Conservation (phyloP, 2,797 vertebrate genomes). For the Sphenopsis melanotis region DNA sequence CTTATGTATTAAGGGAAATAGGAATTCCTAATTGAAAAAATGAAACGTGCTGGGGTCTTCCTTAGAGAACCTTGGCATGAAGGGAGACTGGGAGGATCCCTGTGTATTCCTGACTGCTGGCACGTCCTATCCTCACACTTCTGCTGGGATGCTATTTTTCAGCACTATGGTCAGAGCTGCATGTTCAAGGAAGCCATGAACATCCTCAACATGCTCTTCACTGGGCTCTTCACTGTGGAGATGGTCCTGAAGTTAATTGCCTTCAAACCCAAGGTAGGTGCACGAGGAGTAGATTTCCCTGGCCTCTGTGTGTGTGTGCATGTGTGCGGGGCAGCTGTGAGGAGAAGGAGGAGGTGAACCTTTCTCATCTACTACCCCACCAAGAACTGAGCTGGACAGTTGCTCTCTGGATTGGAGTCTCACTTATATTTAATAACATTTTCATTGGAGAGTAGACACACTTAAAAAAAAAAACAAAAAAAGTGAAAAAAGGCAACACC, state of each 20-base stretch:
- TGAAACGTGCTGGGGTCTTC: accelerated
- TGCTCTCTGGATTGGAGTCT: slow-evolving; percentile 53
- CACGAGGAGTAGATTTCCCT: background rate
- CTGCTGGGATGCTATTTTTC: slow-evolving; percentile 5
- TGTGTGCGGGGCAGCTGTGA: slow-evolving; percentile 9
- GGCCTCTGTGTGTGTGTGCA: slow-evolving; percentile 2
- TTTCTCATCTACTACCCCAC: background rate
- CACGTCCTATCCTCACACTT: background rate
- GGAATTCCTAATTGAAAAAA: background rate
- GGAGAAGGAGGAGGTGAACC: slow-evolving; percentile 58
- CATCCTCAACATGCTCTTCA: slow-evolving; percentile 99
- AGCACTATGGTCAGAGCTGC: slow-evolving; percentile 84
- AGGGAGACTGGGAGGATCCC: background rate
- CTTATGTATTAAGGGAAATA: background rate
- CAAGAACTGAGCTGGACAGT: slow-evolving; percentile 33
- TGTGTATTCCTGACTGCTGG: background rate
- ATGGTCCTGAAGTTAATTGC: slow-evolving; percentile 98
- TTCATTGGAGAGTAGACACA: background rate
- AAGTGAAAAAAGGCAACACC: background rate
- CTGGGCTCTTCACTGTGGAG: slow-evolving; percentile 98
- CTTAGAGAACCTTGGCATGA: background rate
- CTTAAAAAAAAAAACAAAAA: background rate
- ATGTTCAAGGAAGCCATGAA: slow-evolving; percentile 97
- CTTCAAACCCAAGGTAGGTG: slow-evolving; percentile 98
- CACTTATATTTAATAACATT: background rate